phyloP scores from a whole-genome alignment of 2,797 vertebrate species.

The Stomatorhinus walkeri region DNA sequence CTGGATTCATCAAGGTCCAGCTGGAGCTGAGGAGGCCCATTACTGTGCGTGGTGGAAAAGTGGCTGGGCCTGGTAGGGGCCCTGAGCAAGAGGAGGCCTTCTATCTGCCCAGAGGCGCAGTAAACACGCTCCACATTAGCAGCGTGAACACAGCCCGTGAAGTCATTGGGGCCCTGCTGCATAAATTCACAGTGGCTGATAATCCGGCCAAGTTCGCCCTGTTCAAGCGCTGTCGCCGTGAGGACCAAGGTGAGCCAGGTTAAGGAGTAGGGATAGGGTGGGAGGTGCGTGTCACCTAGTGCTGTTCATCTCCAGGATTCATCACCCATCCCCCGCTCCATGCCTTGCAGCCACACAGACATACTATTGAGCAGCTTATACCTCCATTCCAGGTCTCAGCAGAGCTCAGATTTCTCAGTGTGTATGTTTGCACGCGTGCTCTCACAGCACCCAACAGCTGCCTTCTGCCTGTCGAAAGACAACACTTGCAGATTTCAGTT shows the following conservation, averaged over 20 bases:
- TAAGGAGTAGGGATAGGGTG: not conserved
- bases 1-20: constrained; percentile 95
- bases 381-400: not conserved
- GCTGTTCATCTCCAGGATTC: not conserved
- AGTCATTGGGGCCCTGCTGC: constrained; percentile 87
- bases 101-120: constrained; percentile 68
- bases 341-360: not conserved
- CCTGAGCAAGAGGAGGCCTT: constrained; percentile 62
- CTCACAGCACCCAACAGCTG: not conserved
- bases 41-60: constrained; percentile 62
- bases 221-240: constrained; percentile 81
- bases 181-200: constrained; percentile 84
- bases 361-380: not conserved
- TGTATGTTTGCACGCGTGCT: not conserved
- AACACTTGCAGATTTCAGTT: not conserved
- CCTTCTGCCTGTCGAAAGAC: not conserved
- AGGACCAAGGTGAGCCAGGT: constrained; percentile 79
- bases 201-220: constrained; percentile 94
- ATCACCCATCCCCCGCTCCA: not conserved
- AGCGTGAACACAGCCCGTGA: constrained; percentile 84
- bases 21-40: constrained; percentile 81
- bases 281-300: not conserved
- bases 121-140: constrained; percentile 92
- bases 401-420: not conserved
- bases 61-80: constrained; percentile 31